A percentile compares a stretch with the other conserved stretches of the same genome.
Conservation (phyloP, 2,113 vertebrate genomes). For the Dromiciops gliroides region DNA sequence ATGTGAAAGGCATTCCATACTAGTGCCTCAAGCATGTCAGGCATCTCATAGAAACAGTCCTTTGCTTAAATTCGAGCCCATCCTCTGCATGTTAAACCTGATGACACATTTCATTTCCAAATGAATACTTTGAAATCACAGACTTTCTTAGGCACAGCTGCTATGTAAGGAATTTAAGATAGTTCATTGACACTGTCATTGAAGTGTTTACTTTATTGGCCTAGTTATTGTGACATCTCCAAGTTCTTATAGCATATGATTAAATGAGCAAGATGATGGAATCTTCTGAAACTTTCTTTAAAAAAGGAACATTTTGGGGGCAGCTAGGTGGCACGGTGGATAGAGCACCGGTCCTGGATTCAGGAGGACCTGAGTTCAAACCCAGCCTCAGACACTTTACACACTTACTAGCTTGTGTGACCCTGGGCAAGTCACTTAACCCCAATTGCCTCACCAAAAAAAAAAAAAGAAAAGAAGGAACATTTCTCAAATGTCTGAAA, state of each 20-base stretch:
- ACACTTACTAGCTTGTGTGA: no score
- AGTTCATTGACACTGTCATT: conserved; percentile 38
- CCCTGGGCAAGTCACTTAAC: no score
- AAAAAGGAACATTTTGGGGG: no score
- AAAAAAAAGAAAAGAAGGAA: no score
- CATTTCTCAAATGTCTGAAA: neutral
- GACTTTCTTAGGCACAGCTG: neutral
- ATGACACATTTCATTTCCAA: conserved; percentile 10
- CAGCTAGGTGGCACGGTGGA: no score
- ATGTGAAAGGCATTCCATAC: conserved; percentile 7
- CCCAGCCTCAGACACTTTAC: no score
- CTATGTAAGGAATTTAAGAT: neutral
- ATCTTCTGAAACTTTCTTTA: no score
- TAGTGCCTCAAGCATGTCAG: conserved; percentile 14
- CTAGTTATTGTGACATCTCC: neutral
- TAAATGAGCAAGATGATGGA: neutral
- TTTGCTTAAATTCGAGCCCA: conserved; percentile 41
- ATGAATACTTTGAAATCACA: conserved; percentile 6
- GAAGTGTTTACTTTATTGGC: conserved; percentile 18
- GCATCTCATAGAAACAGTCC: conserved; percentile 41
- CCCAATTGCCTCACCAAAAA: no score
- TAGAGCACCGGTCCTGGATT: no score
- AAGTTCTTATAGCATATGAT: neutral
- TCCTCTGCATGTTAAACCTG: neutral
- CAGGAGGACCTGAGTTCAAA: no score